Conservation (phyloP, 2,797 vertebrate species). For the Anguilla pacifica region DNA sequence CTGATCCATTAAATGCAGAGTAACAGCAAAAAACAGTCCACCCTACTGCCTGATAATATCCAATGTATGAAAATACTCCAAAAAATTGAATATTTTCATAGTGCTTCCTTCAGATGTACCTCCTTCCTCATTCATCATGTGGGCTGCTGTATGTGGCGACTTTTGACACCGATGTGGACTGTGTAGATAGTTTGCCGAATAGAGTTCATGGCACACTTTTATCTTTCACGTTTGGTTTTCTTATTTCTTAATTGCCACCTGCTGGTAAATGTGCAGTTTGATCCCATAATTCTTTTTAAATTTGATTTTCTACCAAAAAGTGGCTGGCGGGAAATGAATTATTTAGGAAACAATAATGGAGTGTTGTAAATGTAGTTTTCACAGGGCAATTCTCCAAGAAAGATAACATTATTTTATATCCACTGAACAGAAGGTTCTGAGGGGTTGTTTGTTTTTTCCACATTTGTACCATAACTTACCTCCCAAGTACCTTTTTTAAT, state of each 20-base stretch:
- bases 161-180: neutral
- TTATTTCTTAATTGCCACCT: neutral
- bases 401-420: neutral
- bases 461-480: neutral
- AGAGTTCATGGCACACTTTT: neutral
- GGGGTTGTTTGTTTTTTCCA: neutral
- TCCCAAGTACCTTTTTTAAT: neutral
- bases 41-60: no score
- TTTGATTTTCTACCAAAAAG: neutral
- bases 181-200: neutral
- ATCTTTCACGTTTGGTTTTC: constrained; percentile 11
- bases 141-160: neutral
- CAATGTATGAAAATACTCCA: neutral
- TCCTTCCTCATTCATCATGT: neutral
- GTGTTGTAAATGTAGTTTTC: neutral
- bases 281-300: neutral
- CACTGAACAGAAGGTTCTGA: neutral
- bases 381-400: neutral
- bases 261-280: neutral
- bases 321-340: neutral
- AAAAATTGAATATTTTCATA: neutral
- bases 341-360: constrained; percentile 1
- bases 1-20: no score
- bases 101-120: neutral
- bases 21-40: no score